Conservation (phyloP, 1,140 invertebrate species). For the Aphelinus atriplicis region DNA sequence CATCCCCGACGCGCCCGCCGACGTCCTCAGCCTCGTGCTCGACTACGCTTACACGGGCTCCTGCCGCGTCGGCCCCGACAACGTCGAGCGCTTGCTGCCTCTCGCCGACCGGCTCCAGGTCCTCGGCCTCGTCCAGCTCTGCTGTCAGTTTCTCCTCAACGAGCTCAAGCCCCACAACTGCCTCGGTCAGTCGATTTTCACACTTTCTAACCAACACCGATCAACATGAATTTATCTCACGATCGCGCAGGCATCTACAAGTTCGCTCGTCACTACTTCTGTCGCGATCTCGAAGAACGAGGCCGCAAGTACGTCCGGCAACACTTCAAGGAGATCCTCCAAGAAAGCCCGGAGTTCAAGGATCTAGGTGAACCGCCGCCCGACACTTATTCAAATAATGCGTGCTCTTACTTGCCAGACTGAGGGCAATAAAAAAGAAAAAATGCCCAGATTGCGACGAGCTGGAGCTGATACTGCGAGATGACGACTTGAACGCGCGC, state of each 20-base stretch:
- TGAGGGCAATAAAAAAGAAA: no score
- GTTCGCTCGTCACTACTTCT: constrained; percentile 78
- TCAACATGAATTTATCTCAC: no score
- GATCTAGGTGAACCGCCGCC: constrained; percentile 60
- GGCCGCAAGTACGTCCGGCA: constrained; percentile 76
- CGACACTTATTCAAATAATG: no score
- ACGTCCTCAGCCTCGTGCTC: constrained; percentile 78
- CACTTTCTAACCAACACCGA: no score
- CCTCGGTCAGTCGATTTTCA: constrained; percentile 66
- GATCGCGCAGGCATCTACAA: constrained; percentile 69
- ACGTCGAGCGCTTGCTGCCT: constrained; percentile 80
- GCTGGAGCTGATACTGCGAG: constrained; percentile 75
- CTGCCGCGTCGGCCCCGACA: constrained; percentile 76
- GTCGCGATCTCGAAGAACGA: constrained; percentile 75
- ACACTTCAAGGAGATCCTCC: constrained; percentile 76
- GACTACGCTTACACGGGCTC: constrained; percentile 84
- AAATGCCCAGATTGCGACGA: constrained; percentile 67
- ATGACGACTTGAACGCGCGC: constrained; percentile 79
- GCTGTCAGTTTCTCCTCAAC: constrained; percentile 77
- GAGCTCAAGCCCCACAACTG: constrained; percentile 78
- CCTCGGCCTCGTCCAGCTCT: constrained; percentile 78
- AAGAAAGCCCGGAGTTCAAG: constrained; percentile 77
- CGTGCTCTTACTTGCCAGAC: no score
- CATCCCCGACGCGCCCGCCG: constrained; percentile 75
- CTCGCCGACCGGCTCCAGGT: constrained; percentile 84